A percentile compares a stretch with the other conserved stretches of the same genome.
These are phyloP conservation scores for Sericinus montela DNA, from an alignment of 2,888 invertebrate genomes.

Conservation along the genomic window DNA sequence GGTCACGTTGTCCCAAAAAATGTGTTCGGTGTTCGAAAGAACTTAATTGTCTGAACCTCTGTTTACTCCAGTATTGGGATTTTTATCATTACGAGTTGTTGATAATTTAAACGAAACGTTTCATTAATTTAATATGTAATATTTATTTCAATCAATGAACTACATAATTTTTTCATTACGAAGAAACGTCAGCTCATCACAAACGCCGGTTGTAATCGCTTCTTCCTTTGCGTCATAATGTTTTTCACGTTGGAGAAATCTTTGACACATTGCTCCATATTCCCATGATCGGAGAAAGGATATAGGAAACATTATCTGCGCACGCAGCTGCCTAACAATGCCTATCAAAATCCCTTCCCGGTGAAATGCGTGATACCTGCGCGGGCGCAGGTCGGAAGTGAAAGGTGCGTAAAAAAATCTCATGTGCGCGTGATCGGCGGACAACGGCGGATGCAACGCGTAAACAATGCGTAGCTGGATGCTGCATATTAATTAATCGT, in stretches of 20 bases:
- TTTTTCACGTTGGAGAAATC: not conserved
- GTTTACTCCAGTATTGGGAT: too few species aligned
- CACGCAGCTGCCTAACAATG: constrained; percentile 51
- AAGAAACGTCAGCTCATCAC: not conserved
- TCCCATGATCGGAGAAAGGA: constrained; percentile 47
- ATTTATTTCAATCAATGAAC: too few species aligned
- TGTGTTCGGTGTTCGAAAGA: too few species aligned
- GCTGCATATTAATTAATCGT: constrained; percentile 27
- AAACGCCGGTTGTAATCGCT: not conserved
- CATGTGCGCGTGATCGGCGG: constrained; percentile 37
- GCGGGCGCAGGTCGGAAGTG: constrained; percentile 61
- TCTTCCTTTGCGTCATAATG: not conserved
- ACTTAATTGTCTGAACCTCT: too few species aligned
- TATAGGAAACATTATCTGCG: constrained; percentile 44
- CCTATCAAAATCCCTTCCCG: constrained; percentile 41
- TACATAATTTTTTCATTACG: too few species aligned
- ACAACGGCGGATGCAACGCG: constrained; percentile 41
- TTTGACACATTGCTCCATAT: constrained; percentile 28
- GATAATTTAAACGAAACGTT: too few species aligned
- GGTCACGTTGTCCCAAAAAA: too few species aligned
- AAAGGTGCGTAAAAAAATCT: constrained; percentile 62
- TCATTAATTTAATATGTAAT: too few species aligned
- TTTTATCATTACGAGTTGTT: too few species aligned
- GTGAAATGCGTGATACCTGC: constrained; percentile 51
- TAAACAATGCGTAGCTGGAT: constrained; percentile 39